phyloP scores from a whole-genome alignment of 2,113 vertebrate species.

The Pelodiscus sinensis region DNA sequence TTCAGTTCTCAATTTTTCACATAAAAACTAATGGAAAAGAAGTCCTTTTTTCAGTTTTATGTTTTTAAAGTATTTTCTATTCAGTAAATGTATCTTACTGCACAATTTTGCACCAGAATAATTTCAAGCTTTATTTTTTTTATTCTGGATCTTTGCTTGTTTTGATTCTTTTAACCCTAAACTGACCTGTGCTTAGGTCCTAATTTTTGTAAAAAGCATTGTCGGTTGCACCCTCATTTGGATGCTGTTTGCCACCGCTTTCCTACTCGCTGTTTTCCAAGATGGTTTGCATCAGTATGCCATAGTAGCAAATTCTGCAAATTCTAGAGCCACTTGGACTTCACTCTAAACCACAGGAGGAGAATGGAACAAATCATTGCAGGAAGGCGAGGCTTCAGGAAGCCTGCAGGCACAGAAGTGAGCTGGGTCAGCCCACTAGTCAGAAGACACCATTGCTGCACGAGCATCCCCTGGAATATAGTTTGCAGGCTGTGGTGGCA shows the following conservation, averaged over 20 bases:
- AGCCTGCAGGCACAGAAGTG: not conserved
- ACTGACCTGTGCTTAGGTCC: rapidly evolving
- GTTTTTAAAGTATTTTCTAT: rapidly evolving
- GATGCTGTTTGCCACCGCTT: not conserved
- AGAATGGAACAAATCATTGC: not conserved
- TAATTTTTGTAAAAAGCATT: not conserved
- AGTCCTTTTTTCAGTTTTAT: not conserved
- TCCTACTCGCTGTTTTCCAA: not conserved
- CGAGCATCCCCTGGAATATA: not conserved
- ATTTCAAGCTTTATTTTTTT: not conserved
- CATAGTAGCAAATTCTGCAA: not conserved
- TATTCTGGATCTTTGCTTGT: not conserved
- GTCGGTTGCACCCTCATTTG: not conserved
- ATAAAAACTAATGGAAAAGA: not conserved
- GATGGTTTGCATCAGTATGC: not conserved
- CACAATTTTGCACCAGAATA: not conserved
- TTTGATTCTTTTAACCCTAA: not conserved
- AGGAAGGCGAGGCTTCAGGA: not conserved
- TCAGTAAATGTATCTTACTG: not conserved
- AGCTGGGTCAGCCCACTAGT: rapidly evolving
- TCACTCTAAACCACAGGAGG: not conserved
- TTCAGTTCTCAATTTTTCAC: not conserved
- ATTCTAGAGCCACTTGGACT: not conserved
- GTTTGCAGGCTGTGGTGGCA: rapidly evolving
- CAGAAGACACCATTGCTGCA: not conserved